Evolutionary conservation across 1,140 invertebrate genomes (phyloP), one percentile per base, ranked within the genome.

Genomic region (Gryllus bimaculatus): DNA sequence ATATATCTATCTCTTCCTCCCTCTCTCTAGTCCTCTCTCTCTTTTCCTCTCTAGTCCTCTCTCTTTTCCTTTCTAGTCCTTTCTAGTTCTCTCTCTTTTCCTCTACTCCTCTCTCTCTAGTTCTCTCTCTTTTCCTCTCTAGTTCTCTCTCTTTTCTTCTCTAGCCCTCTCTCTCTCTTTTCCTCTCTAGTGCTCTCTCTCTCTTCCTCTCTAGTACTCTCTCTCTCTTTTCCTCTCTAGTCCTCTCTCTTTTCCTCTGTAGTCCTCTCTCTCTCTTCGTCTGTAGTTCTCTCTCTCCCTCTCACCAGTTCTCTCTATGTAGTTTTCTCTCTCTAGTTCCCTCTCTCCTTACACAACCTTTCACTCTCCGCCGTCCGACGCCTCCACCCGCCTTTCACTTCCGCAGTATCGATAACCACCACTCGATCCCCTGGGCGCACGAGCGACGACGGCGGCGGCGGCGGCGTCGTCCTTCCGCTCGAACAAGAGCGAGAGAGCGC

Each of bases 91-190:
- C 73, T 7, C 66, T 78, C 48, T 75, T 74, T 8, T 47, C 47
- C n/a, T 20, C 79, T 79, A 78, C 80, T 80, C 79, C 75, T 81
- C 81, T 77, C 76, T 80, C 82, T 80, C 54, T 82, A 47, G 66
- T 54, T 82, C 80, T 82, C 79, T 7, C 75, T 76, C 13, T 79
- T 54, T 81, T 26, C 80, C 66, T 77, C 47, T 49, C 78, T 73
- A 20, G 48, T 75, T 79, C 54, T 74, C 39, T 4, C 13, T 76
- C 75, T 20, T 3, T n/a, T n/a, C n/a, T n/a, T 76, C 75, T 20
- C 1, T 76, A 13, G 13, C 4, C 7, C n/a, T 76, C 4, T 7
- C 75, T 76, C 15, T 76, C 75, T 20, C n/a, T n/a, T n/a, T n/a
- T n/a, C n/a, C n/a, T n/a, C 1, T 79, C 74, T 54, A 76, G 21